Percentiles rank a stretch among this genome's conserved stretches.
Evolutionary conservation across 2,888 invertebrate genomes (phyloP).

Genomic region (Mesochorus sp.): DNA sequence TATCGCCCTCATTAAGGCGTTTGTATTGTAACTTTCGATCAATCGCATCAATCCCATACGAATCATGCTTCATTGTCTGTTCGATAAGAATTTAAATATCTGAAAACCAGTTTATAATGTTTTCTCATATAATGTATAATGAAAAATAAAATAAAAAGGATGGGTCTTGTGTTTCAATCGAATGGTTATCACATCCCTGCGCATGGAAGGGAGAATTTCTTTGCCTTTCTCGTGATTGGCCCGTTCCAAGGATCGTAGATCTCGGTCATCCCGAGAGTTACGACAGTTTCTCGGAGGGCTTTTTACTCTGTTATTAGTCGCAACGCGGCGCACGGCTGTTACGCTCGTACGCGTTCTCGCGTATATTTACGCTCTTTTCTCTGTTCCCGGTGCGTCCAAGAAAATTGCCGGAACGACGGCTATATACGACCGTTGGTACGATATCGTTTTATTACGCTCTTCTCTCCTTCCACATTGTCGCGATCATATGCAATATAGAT

Average conservation of each 20-base stretch:
- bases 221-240: background rate
- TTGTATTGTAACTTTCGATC: no score
- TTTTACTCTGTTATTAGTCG: slow-evolving; percentile 64
- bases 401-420: slow-evolving; percentile 18
- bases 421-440: background rate
- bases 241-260: slow-evolving; percentile 19
- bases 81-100: no score
- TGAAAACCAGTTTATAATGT: no score
- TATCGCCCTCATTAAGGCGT: no score
- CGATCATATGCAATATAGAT: background rate
- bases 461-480: slow-evolving; percentile 6
- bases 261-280: slow-evolving; percentile 24
- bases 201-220: no score
- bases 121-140: no score
- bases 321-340: slow-evolving; percentile 26
- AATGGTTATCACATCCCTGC: no score
- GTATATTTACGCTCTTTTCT: slow-evolving; percentile 29
- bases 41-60: no score
- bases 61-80: no score
- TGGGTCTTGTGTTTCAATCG: no score
- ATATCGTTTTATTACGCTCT: slow-evolving; percentile 28
- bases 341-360: slow-evolving; percentile 8
- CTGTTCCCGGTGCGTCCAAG: background rate
- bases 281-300: slow-evolving; percentile 53
- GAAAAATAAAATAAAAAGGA: no score